Evolutionary conservation across 1,140 invertebrate genomes (phyloP).

Genomic region (Lucilia cuprina): DNA sequence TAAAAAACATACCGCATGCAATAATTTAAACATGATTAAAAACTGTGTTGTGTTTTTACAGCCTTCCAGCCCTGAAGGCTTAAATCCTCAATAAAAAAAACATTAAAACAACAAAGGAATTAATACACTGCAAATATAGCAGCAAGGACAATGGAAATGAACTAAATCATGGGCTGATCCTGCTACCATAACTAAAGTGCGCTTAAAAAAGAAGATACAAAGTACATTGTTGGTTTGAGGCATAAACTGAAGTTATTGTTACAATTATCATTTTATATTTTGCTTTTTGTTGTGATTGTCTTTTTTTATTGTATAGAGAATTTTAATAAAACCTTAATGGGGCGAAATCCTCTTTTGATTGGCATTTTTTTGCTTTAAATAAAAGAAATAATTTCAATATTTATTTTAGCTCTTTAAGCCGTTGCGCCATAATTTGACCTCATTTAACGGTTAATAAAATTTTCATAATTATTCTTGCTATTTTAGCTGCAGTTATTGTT

Average conservation of each 20-base stretch:
- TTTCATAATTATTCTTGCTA: background rate
- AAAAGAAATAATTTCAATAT: background rate
- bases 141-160: background rate
- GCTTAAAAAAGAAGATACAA: background rate
- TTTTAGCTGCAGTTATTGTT: no score
- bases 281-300: background rate
- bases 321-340: background rate
- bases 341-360: background rate
- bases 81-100: slow-evolving; percentile 20
- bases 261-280: background rate
- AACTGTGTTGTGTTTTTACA: slow-evolving; percentile 59
- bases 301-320: background rate
- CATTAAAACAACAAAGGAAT: background rate
- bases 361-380: no score
- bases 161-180: background rate
- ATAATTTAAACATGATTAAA: slow-evolving; percentile 63
- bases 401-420: background rate
- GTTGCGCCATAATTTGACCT: background rate
- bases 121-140: background rate
- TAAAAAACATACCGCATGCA: slow-evolving; percentile 42
- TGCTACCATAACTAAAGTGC: background rate
- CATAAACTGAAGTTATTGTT: background rate
- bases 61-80: slow-evolving; percentile 48
- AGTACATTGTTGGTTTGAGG: no score
- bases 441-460: background rate